These are phyloP conservation scores for Serrognathus titanus DNA, from an alignment of 2,888 invertebrate genomes.

Conservation along the genomic window DNA sequence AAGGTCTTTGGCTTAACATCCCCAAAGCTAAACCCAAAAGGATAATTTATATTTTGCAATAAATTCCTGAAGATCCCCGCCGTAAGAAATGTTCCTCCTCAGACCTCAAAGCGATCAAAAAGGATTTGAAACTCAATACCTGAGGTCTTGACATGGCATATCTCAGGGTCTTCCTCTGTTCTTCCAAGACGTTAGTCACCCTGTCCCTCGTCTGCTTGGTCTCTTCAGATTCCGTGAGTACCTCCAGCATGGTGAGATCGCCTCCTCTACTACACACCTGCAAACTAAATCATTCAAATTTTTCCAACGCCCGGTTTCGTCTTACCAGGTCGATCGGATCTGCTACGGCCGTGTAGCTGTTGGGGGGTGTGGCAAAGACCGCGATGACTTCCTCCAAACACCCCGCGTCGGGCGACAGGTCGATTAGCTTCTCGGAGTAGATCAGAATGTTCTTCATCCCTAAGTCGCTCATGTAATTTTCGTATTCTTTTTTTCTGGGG, in stretches of 20 bases:
- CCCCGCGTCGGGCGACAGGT: conserved; percentile 51
- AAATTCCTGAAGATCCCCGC: no score
- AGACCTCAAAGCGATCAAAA: no score
- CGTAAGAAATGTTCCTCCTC: no score
- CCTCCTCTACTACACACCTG: conserved; percentile 72
- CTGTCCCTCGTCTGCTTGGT: conserved; percentile 59
- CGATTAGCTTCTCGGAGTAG: conserved; percentile 52
- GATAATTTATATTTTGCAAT: no score
- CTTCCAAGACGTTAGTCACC: conserved; percentile 65
- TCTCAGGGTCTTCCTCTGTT: conserved; percentile 71
- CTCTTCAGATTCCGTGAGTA: conserved; percentile 66
- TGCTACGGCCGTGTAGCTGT: conserved; percentile 74
- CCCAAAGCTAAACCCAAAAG: no score
- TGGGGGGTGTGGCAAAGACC: conserved; percentile 73
- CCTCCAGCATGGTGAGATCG: conserved; percentile 71
- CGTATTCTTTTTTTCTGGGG: conserved; percentile 62
- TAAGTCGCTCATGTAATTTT: conserved; percentile 63
- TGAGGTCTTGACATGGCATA: conserved; percentile 77
- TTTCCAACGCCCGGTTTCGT: neutral
- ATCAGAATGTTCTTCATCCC: conserved; percentile 61
- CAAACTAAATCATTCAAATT: no score
- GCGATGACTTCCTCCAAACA: conserved; percentile 61
- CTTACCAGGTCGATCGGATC: conserved; percentile 73
- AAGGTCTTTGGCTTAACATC: conserved; percentile 60
- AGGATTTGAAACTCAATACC: conserved; percentile 43